Base-by-base conservation (phyloP, 2,888 invertebrate genomes). In the Eupithecia dodoneata region DNA sequence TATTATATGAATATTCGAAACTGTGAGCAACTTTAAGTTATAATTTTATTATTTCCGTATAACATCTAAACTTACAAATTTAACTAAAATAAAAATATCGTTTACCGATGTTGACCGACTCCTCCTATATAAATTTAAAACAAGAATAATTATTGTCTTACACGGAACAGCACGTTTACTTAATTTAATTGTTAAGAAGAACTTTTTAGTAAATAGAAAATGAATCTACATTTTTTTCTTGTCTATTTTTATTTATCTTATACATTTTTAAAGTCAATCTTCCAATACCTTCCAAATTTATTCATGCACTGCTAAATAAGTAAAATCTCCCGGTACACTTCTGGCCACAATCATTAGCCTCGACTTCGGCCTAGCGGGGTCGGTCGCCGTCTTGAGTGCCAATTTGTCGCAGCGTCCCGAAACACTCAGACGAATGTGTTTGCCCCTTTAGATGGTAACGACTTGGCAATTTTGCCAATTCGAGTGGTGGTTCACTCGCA, bases 391-490 rank as follows among this genome's bases (percentile, higher is more conserved):
- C 86, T 90, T 84, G 87, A 93, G 93, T 84, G 90, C 88, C 93
- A 93, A 93, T 93, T 93, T 93, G 92, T 88, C 86, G 87, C 80
- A 47, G 59, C 72, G 74, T 81, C 85, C 86, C 86, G 89, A 91
- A 90, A 92, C 93, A 93, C 92, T 92, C 84, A 86, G 83, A 76
- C 85, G 85, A 86, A 89, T 90, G 90, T 91, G 91, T 90, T 92
- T 89, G 92, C 91, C 90, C 87, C 90, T 76, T 80, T 82, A 73
- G 77, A 82, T 83, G 83, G 78, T 82, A 82, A 85, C 87, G 86
- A 86, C 87, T 89, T 86, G 89, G 87, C 92, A 92, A 92, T 92
- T 92, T 92, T 88, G 89, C 88, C 87, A 87, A 76, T 84, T 88
- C 86, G 73, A 91, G 91, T 85, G 83, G 80, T 45, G 18, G 63